Evolutionary conservation across 2,113 vertebrate genomes (phyloP), one percentile per base, ranked within the genome.

Genomic region (Nesogale talazaci): DNA sequence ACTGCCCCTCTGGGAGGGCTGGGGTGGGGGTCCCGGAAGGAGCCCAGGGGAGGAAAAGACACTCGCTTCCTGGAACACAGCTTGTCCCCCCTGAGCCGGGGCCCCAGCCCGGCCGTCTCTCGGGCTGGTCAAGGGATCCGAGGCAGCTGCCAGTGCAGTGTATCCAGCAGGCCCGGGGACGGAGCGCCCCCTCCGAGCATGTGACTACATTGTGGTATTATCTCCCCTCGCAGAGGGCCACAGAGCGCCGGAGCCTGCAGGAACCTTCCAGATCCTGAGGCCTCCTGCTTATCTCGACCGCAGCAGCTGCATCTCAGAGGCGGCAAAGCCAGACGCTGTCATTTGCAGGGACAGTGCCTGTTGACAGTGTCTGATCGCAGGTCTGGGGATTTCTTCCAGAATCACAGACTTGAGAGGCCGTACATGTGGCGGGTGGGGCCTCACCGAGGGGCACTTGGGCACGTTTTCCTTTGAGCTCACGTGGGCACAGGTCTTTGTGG

Each of bases 201-300:
- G 86, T 46, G 12, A 8, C 90, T 4, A 0, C 56, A 31, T 4
- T 65, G 9, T 52, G 46, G 46, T 17, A 82, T 84, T 92, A 92
- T 93, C 95, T 94, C 81, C 77, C 29, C 3, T n/a, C 40, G 70
- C 92, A 93, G 85, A 85, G 81, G 78, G 78, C 34, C 67, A 25
- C 79, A 14, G 82, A 81, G 70, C 2, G 2, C 75, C 14, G 22
- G 83, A 76, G 95, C 88, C 7, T 0, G 61, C 65, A 93, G 92
- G 86, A 88, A 90, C 5, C 86, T 83, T 92, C 88, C 42, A 59
- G 94, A 74, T 72, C 83, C 89, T 70, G 61, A 63, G 23, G 74
- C 90, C 74, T 75, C 36, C 57, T 83, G 93, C 93, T 95, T 95
- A 97, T 95, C 95, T 94, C 36, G 10, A 15, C 87, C 25, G 94